Base-by-base conservation (phyloP, 1,140 invertebrate species). In the Cydia amplana region DNA sequence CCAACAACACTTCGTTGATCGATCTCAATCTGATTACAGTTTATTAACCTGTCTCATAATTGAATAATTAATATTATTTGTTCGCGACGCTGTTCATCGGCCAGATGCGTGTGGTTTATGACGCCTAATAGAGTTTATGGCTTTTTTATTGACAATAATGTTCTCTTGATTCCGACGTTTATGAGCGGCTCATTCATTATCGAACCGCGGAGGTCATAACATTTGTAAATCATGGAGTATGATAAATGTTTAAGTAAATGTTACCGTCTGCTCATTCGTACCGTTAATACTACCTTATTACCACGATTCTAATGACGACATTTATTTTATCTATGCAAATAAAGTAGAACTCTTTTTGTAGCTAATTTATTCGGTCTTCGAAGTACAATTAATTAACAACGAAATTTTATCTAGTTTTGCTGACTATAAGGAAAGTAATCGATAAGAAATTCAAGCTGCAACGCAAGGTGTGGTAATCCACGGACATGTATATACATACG, bases 111-210 rank as follows among this genome's bases (percentile, higher is more conserved):
- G 83, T 85, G 85, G 82, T 91, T 93, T 91, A 93, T 90, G 89
- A 90, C 82, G 80, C 83, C 87, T 89, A 93, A 92, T 92, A 92
- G 91, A 88, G 83, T 91, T 92, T 91, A 92, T 90, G 84, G 88
- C 83, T 91, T 88, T 91, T 92, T 91, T 91, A 93, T 93, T 93
- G 91, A 91, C 89, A 88, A 87, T 91, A 91, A 91, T 93, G 91
- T 89, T 88, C 89, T 88, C 85, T 86, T 88, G 85, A 90, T 83
- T 89, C 83, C 82, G 77, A 60, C 90, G 89, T 91, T 91, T 91
- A 91, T 85, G 85, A 89, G 80, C 87, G 80, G 32, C 91, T 92
- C 88, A 86, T 91, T 91, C 88, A 91, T 90, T 91, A 92, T 87
- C 89, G 86, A 91, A 91, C 88, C 84, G 79, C 70, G 82, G 83